phyloP scores from a whole-genome alignment of 2,797 vertebrate genomes.

The Rhinatrema bivittatum region DNA sequence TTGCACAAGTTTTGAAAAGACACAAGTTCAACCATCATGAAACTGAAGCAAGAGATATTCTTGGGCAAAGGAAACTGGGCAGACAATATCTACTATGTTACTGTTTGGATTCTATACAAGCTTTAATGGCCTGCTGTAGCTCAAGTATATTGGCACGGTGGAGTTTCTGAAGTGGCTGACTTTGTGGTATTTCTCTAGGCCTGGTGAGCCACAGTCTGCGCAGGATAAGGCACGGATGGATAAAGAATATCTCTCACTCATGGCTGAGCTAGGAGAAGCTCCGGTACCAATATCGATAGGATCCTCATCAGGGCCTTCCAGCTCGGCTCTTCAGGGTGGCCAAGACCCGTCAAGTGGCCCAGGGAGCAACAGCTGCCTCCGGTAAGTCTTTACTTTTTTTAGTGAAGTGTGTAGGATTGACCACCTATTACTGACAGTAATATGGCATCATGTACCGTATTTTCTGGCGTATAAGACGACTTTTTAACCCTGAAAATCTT shows the following conservation, averaged over 20 bases:
- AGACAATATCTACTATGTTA: too few species aligned
- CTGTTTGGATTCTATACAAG: too few species aligned
- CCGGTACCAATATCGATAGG: constrained; percentile 73
- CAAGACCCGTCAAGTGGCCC: constrained; percentile 57
- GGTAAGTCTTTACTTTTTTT: constrained; percentile 41
- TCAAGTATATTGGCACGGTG: too few species aligned
- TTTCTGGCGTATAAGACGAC: too few species aligned
- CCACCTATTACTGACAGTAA: not conserved
- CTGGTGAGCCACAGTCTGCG: constrained; percentile 83
- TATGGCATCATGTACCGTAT: not conserved
- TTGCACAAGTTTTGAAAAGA: too few species aligned
- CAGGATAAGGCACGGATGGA: constrained; percentile 95
- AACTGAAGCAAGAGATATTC: too few species aligned
- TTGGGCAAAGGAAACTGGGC: too few species aligned
- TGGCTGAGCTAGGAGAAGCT: constrained; percentile 89
- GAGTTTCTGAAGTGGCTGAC: too few species aligned
- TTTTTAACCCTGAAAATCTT: too few species aligned
- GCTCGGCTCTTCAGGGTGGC: constrained; percentile 44
- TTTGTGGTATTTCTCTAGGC: too few species aligned
- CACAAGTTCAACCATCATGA: too few species aligned
- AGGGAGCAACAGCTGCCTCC: constrained; percentile 62
- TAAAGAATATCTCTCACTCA: constrained; percentile 91
- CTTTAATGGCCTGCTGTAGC: too few species aligned
- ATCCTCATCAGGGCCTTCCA: constrained; percentile 53
- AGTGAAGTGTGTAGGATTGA: not conserved